Base-by-base conservation (phyloP, 2,797 vertebrate genomes). In the Mallotus villosus region DNA sequence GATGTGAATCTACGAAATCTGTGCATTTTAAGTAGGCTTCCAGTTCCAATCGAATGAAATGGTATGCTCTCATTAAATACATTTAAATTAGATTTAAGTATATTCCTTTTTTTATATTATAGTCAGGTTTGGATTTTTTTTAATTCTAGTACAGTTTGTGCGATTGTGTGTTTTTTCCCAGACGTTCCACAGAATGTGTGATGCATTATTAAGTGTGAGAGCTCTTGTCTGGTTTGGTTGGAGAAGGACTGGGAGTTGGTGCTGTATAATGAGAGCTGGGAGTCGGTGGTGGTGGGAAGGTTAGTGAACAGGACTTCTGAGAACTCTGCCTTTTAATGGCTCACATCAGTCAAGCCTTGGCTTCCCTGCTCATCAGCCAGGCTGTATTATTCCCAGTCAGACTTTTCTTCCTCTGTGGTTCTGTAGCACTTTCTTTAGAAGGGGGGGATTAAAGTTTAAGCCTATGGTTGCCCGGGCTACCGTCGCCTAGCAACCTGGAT, bases 401-500 rank as follows among this genome's bases (percentile, higher is more conserved):
- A 17, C 41, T 76, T 64, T 57, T 53, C 17, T 59, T 41, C 62
- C 27, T 67, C 34, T 63, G 49, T 65, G 71, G 19, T 74, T 73
- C 74, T 72, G 74, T 70, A 78, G 81, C 78, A 70, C 87, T 84
- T 88, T 78, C 77, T 83, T 86, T 64, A 57, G 51, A 75, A 65
- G 58, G 69, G 58, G 68, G 68, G 75, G 83, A 86, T 91, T 88
- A 77, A 79, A 81, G 75, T 85, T 87, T 79, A 86, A 87, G 80
- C 81, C 78, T 81, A 75, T 87, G 76, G 81, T 80, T 86, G 74
- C 73, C 46, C 2, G 37, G 67, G 73, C 72, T 78, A 78, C 82
- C 72, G 90, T 88, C 87, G 74, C 88, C 81, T 81, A 87, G 89
- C 81, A 92, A 90, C 90, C 78, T 70, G 19, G 21, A 21, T 34